phyloP scores from a whole-genome alignment of 2,113 vertebrate genomes.

The Peucedramus taeniatus region DNA sequence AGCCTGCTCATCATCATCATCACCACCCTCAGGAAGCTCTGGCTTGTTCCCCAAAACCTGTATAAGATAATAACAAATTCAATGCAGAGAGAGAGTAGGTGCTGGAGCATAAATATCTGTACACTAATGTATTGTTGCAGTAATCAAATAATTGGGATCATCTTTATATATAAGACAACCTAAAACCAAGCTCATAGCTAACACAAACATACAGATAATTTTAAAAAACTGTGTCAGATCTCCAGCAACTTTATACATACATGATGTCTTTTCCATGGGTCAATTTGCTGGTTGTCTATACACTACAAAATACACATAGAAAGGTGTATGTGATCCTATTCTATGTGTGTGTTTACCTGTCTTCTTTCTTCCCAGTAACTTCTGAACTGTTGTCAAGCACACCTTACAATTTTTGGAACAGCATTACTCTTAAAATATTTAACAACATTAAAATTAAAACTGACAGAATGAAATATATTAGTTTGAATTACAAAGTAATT shows the following conservation, averaged over 20 bases:
- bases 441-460: neutral
- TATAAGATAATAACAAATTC: neutral
- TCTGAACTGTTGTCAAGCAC: neutral
- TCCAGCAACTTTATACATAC: neutral
- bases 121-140: fast-evolving
- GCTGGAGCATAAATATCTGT: neutral
- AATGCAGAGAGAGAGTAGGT: neutral
- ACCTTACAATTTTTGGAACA: neutral
- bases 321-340: neutral
- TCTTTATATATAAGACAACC: neutral
- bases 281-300: neutral
- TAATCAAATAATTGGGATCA: fast-evolving
- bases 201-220: neutral
- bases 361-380: neutral
- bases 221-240: neutral
- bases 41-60: slow-evolving; percentile 86
- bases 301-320: neutral
- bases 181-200: neutral
- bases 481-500: neutral
- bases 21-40: slow-evolving; percentile 66
- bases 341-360: neutral
- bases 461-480: neutral
- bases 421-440: neutral
- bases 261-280: neutral
- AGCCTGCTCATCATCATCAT: slow-evolving; percentile 76